Evolutionary conservation across 2,797 vertebrate species (phyloP).

Genomic region (Rhabdomys pumilio): DNA sequence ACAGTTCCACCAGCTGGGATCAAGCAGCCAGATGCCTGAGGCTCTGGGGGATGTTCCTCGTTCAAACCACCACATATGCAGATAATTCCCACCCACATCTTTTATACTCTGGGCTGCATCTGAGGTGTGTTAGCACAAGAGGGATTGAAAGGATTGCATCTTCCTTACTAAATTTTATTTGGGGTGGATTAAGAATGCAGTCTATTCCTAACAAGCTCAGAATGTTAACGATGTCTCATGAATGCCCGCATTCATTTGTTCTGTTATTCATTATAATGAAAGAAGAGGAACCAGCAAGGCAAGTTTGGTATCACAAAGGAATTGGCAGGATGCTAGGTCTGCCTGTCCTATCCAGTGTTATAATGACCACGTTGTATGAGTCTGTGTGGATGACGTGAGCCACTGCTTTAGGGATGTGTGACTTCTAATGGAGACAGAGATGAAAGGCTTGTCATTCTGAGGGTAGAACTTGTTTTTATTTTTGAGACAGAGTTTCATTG

Average conservation of each 20-base stretch:
- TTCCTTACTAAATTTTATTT: constrained; percentile 36
- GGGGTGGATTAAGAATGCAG: constrained; percentile 36
- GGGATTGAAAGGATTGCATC: not conserved
- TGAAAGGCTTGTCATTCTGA: not conserved
- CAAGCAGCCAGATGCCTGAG: not conserved
- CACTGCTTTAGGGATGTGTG: not conserved
- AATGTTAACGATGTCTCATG: constrained; percentile 64
- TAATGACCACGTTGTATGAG: constrained; percentile 51
- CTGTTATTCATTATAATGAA: constrained; percentile 66
- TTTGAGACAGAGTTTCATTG: not conserved
- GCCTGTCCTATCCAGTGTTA: not conserved
- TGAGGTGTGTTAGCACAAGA: not conserved
- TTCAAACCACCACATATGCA: not conserved
- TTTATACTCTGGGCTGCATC: not conserved
- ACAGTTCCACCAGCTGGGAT: not conserved
- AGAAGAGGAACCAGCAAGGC: constrained; percentile 66
- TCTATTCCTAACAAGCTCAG: constrained; percentile 42
- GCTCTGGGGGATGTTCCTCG: not conserved
- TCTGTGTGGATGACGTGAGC: constrained; percentile 15
- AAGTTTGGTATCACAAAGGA: constrained; percentile 45
- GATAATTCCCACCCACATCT: not conserved
- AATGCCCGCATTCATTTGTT: constrained; percentile 66
- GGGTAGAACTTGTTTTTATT: too few relatives aligned
- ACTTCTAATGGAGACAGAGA: not conserved
- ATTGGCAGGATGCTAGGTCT: constrained; percentile 20